Base-by-base conservation (phyloP, 2,113 vertebrate genomes). In the Percopsis transmontana region DNA sequence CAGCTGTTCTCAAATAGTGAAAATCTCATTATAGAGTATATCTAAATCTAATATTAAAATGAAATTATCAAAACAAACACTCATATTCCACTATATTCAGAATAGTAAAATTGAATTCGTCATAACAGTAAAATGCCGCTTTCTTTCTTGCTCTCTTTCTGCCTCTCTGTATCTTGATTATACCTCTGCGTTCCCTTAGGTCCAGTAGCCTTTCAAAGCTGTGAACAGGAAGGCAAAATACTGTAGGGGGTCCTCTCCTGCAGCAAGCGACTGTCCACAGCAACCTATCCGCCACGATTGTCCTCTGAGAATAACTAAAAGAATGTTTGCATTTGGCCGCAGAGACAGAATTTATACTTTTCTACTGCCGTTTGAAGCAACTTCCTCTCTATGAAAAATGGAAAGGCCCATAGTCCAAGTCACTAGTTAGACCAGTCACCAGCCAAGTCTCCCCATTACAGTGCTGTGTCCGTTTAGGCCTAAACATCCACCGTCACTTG, bases 231-330 rank as follows among this genome's bases (percentile, higher is more conserved):
- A 70, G 70, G 79, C 64, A 70, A 69, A 73, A 68, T 66, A 1
- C 5, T 21, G 8, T 50, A 38, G 55, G 42, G 68, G 71, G 51
- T 79, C 56, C 20, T 38, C 47, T 57, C n/a, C 62, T 47, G 64
- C 47, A 27, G 47, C 53, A 66, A 18, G 58, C 58, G 74, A 67
- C 62, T 56, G 72, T 18, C 24, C n/a, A 40, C 68, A 70, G 48
- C 24, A 63, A 66, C 68, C 58, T 58, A 66, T 82, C 66, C 54
- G 27, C 71, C 12, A 4, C 39, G 13, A 54, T 40, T 21, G 58
- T 80, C 83, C 80, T 84, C 76, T 64, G 74, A 62, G 71, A 68
- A 14, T 14, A 58, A 61, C 39, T 44, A 68, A 61, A 73, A 56
- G 41, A 58, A 73, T 2, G 33, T 55, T 65, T 58, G 38, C 67